Evolutionary conservation across 2,888 invertebrate species (phyloP).

Genomic region (Brenthis daphne): DNA sequence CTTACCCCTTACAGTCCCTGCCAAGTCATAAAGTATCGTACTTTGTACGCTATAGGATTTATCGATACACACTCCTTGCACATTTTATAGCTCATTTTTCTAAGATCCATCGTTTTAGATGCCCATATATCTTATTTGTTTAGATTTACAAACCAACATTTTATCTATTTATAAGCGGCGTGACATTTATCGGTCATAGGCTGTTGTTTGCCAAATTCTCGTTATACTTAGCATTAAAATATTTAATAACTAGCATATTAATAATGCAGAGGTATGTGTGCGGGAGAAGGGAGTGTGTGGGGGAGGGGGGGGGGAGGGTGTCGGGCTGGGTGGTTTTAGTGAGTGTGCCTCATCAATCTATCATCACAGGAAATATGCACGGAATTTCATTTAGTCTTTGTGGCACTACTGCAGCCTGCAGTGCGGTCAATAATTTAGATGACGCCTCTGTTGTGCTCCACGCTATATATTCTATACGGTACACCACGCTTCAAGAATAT

Average conservation of each 20-base stretch:
- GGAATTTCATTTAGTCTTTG: conserved; percentile 37
- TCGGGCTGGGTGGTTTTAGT: background rate
- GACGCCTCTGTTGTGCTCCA: conserved; percentile 18
- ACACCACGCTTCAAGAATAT: conserved; percentile 11
- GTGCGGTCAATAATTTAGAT: conserved; percentile 26
- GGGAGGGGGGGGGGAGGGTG: background rate
- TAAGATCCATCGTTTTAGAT: background rate
- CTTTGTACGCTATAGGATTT: conserved; percentile 14
- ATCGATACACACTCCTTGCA: conserved; percentile 9
- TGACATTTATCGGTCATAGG: background rate
- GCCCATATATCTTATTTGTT: background rate
- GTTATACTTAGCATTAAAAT: conserved; percentile 6
- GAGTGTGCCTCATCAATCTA: conserved; percentile 24
- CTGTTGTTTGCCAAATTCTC: background rate
- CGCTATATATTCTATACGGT: background rate
- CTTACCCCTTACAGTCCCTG: conserved; percentile 4
- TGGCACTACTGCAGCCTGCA: conserved; percentile 20
- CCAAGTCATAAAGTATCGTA: conserved; percentile 18
- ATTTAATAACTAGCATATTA: conserved; percentile 16
- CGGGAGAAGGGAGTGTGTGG: background rate
- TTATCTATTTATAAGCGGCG: background rate
- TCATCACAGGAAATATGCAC: conserved; percentile 26
- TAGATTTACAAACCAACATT: background rate
- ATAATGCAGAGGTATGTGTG: conserved; percentile 5
- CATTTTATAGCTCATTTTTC: conserved; percentile 7